Evolutionary conservation across 1,140 invertebrate genomes (phyloP), one percentile per base, ranked within the genome.

Genomic region (Bilobella aurantiaca): DNA sequence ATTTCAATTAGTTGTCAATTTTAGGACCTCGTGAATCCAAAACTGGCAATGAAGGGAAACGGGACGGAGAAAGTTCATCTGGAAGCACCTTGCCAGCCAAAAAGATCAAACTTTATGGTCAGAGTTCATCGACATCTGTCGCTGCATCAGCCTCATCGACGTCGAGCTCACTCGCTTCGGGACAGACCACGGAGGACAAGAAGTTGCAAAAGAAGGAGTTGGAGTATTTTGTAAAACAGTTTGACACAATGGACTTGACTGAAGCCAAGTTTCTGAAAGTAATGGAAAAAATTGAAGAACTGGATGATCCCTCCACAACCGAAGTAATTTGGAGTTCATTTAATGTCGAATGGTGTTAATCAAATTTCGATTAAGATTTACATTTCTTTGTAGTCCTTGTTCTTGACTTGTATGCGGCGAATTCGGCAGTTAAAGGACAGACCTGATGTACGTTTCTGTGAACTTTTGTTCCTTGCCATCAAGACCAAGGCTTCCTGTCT

Each of bases 361-460:
- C n/a, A n/a, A n/a, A n/a, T n/a, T n/a, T n/a, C n/a, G 8, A 34
- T 61, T 25, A 25, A 3, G n/a, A n/a, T n/a, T 37, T 31, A 47
- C 16, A 49, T 56, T 34, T 34, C 5, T 60, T 59, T 34, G 23
- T 42, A 70, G 69, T 30, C 47, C 56, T 47, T 68, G 29, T 47
- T 68, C 30, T n/a, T 62, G 8, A 47, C 34, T n/a, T 60, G 42
- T 12, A n/a, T 71, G 25, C 66, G 66, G n/a, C n/a, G 62, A 12
- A 47, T 68, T 0, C 68, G 64, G 37, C 21, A 31, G n/a, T 49
- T 47, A 18, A 53, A 63, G 53, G 69, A 71, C 3, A 68, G 65
- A 47, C 64, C 69, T 1, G 66, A 68, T 2, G 14, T 66, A 12
- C 29, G 31, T 30, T 49, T 66, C 16, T 68, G 67, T 46, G 12